phyloP scores from a whole-genome alignment of 2,113 vertebrate genomes.

The Acrocephalus kingi region DNA sequence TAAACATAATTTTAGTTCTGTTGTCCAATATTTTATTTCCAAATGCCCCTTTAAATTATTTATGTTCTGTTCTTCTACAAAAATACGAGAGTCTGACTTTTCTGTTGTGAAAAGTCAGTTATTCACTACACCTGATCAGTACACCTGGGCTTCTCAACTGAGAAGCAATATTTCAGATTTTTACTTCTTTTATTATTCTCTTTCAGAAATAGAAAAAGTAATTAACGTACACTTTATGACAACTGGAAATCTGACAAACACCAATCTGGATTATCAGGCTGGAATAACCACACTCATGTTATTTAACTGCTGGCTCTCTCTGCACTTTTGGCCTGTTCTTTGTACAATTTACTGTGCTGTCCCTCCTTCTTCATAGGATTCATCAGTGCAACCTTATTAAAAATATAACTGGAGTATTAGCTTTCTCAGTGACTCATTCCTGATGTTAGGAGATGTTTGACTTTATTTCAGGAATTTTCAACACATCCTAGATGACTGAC shows the following conservation, averaged over 20 bases:
- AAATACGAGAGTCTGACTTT: background rate
- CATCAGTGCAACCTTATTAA: background rate
- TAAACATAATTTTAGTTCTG: background rate
- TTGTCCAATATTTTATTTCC: slow-evolving; percentile 28
- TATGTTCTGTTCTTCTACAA: slow-evolving; percentile 13
- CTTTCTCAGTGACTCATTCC: background rate
- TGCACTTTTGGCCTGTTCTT: background rate
- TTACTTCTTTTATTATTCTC: background rate
- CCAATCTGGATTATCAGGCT: background rate
- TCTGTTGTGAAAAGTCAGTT: slow-evolving; percentile 2
- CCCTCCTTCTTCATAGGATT: background rate
- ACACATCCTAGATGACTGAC: background rate
- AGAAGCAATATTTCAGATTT: background rate
- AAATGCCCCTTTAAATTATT: slow-evolving; percentile 17
- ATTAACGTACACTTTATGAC: background rate
- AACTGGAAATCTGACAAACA: background rate
- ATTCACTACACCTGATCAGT: background rate
- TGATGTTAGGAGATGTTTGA: background rate
- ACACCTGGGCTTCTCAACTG: background rate
- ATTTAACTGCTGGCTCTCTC: background rate
- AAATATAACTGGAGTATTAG: background rate
- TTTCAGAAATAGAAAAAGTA: background rate
- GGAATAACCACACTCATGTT: background rate
- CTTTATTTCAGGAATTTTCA: background rate
- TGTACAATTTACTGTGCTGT: background rate